Base-by-base conservation (phyloP, 1,140 invertebrate genomes). In the Drosophila seguyi region DNA sequence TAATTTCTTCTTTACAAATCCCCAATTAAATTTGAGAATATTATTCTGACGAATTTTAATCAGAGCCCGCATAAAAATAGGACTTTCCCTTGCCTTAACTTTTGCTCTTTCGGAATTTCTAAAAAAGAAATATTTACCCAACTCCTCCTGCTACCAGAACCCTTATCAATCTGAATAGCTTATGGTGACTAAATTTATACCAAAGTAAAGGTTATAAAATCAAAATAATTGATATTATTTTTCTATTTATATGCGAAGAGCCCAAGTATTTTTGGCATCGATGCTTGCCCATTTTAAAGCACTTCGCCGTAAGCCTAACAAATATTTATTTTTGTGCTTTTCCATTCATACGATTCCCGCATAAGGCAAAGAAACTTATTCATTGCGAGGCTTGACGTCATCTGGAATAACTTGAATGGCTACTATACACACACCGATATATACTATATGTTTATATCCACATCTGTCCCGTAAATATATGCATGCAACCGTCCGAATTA, bases 331-430 rank as follows among this genome's bases (percentile, higher is more conserved):
- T 69, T 55, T 20, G 16, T 39, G 27, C 48, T 39, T 73, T 39
- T 61, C 62, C 67, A 52, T 59, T 72, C 42, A 57, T 36, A 25
- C 62, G 36, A 38, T 39, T 29, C 63, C 44, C 53, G 11, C n/a
- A 16, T 11, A 25, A 45, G 55, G 38, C 45, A 73, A 60, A 52
- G 47, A 22, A 73, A 59, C 72, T 42, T 72, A 75, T 75, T 76
- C 71, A 66, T 58, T 14, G 36, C 25, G 47, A 20, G 6, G 47
- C 62, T 67, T 76, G 73, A 76, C 73, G 74, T 77, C 75, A 60
- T 58, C 16, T 59, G 55, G 25, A 56, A 59, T 61, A 56, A 59
- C 25, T 44, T 68, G 29, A 29, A 61, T 44, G 44, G 36, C 38
- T 57, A 45, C 60, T 50, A 27, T 34, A 42, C 16, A 34, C 39